A percentile compares a stretch with the other conserved stretches of the same genome.
Conservation (phyloP, 2,888 invertebrate species). For the Rotaria socialis region DNA sequence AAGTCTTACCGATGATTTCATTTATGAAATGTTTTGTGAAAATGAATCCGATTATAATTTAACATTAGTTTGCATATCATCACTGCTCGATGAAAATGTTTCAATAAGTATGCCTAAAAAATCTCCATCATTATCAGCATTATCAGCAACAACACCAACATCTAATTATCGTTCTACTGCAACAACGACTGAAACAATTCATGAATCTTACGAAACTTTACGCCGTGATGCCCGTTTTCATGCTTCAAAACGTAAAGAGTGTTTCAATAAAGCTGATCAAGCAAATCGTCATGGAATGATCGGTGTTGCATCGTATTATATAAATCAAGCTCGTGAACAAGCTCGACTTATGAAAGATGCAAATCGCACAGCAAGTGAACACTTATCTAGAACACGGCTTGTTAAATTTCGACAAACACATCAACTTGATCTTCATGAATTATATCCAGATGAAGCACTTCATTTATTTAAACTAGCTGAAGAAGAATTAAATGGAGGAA, state of each 20-base stretch:
- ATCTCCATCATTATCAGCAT: background rate
- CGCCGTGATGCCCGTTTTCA: background rate
- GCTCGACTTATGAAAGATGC: background rate
- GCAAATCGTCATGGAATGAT: constrained; percentile 34
- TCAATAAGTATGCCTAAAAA: background rate
- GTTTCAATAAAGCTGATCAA: constrained; percentile 8
- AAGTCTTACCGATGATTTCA: background rate
- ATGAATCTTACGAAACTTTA: background rate
- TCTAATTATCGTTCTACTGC: background rate
- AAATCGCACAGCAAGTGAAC: background rate
- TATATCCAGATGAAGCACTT: constrained; percentile 15
- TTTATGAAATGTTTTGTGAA: background rate
- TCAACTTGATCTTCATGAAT: constrained; percentile 21
- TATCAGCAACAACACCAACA: too few species aligned
- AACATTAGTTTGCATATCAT: background rate
- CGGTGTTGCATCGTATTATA: constrained; percentile 17
- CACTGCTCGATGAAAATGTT: background rate
- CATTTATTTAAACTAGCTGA: background rate
- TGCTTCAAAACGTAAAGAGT: background rate
- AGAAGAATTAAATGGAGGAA: background rate
- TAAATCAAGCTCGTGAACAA: constrained; percentile 21
- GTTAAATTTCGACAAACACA: constrained; percentile 15
- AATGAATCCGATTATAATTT: constrained; percentile 24
- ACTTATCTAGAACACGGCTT: background rate
- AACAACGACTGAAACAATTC: background rate